Base-by-base conservation (phyloP, 2,888 invertebrate genomes). In the Hydrotaea cyrtoneurina region DNA sequence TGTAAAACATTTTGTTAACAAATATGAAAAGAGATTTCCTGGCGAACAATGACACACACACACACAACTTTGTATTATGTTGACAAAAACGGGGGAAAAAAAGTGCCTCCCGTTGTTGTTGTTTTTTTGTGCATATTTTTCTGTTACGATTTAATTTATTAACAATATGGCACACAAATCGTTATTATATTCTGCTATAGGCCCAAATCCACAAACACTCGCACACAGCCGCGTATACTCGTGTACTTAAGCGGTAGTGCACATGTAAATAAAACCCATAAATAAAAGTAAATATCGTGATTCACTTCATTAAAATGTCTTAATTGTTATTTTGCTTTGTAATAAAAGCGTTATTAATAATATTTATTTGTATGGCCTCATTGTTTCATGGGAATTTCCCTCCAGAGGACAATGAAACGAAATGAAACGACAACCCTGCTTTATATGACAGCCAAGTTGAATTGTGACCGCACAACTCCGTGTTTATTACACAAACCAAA, bases 1-100 rank as follows among this genome's bases (percentile, higher is more conserved):
- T 78, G 74, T 80, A 78, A 78, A 78, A 62, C 66, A 74, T 78
- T 78, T 78, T 80, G 59, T 80, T 80, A 64, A 36, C 64, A 76
- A 39, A 66, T 43, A 43, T 36, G 15, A 64, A 66, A 43, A 43
- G 39, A 66, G 19, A 66, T 39, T 66, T 66, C 66, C 66, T 66
- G 66, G 1, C 39, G 39, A 39, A 66, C 66, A 66, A 66, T 66
- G 23, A 2, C 5, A 39, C 39, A 11, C 13, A 13, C 10, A 39
- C 1, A 8, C 39, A 39, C 39, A 39, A 39, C 39, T 1, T 13
- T 11, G 55, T 21, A 31, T 36, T 31, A n/a, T 62, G 62, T 0
- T 62, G 31, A 62, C 31, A 59, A n/a, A n/a, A n/a, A n/a, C n/a
- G n/a, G n/a, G n/a, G n/a, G 31, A 31, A 2, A 31, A 31, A 4